Base-by-base conservation (phyloP, 2,797 vertebrate genomes). In the Coreius guichenoti region DNA sequence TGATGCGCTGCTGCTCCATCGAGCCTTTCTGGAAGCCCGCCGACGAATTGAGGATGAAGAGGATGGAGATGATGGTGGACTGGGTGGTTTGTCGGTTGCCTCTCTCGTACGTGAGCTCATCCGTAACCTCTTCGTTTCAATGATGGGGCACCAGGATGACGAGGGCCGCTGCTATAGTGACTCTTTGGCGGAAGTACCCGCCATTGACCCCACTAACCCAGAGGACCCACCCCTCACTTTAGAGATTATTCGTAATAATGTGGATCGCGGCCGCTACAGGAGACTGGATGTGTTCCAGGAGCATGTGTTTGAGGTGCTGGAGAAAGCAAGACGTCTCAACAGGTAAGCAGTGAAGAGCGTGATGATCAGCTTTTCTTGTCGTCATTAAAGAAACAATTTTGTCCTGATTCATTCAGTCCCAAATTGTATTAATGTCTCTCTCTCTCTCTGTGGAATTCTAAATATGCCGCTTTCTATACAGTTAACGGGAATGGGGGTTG, bases 121-220 rank as follows among this genome's bases (percentile, higher is more conserved):
- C 90, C 96, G 98, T 89, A 99, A 98, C 92, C 97, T 99, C 85
- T 99, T 98, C 90, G 97, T 99, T 85, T 99, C 98, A 0, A 96
- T 99, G 89, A 96, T 99, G 96, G 96, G 97, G 88, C 98, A 99
- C 92, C 98, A 99, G 90, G 98, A 99, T 82, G 98, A 99, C 81
- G 98, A 99, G 89, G 97, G 98, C 19, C 95, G 98, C 26, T 99
- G 98, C 92, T 99, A 98, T 91, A 99, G 98, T 0, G 98, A 99
- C 92, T 99, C 98, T 0, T 94, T 99, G 91, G 98, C 98, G 23
- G 98, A 99, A 93, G 97, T 99, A 91, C 97, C 97, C 19, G 96
- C 95, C 16, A 92, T 97, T 77, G 98, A 99, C 92, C 97, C 97
- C 12, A 94, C 77, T 21, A 94, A 96, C 80, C 95, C 97, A 1